Evolutionary conservation across 2,797 vertebrate species (phyloP).

Genomic region (Chaunax sp.): DNA sequence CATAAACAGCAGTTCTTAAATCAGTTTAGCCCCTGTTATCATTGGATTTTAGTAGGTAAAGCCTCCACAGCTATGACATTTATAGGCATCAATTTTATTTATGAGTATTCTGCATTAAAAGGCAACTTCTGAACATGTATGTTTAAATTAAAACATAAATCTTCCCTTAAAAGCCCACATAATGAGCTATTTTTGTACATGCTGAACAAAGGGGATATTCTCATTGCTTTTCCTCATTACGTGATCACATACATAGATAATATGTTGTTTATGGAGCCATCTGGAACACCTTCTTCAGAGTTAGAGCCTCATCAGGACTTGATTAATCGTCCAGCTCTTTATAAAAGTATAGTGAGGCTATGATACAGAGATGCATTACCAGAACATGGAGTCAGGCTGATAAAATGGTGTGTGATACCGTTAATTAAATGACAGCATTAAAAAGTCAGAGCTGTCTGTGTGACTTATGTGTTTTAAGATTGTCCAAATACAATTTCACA

Average conservation of each 20-base stretch:
- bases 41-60: background rate
- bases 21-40: background rate
- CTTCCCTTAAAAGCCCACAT: too few species aligned
- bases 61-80: too few species aligned
- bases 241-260: background rate
- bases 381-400: constrained; percentile 16
- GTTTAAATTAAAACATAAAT: too few species aligned
- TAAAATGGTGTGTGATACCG: constrained; percentile 15
- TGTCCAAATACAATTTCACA: constrained; percentile 47
- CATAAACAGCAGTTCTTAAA: background rate
- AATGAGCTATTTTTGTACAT: background rate
- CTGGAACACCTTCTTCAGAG: constrained; percentile 6
- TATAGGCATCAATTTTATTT: background rate
- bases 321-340: constrained; percentile 5
- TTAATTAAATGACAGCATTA: constrained; percentile 16
- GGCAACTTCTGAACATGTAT: too few species aligned
- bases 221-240: constrained; percentile 8
- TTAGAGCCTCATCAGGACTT: constrained; percentile 6
- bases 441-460: constrained; percentile 8
- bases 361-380: constrained; percentile 13
- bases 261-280: background rate
- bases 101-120: background rate
- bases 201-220: background rate
- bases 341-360: background rate
- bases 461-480: constrained; percentile 25